A percentile compares a stretch with the other conserved stretches of the same genome.
Evolutionary conservation across 2,113 vertebrate genomes (phyloP).

Genomic region (Rhinopomastus cyanomelas): DNA sequence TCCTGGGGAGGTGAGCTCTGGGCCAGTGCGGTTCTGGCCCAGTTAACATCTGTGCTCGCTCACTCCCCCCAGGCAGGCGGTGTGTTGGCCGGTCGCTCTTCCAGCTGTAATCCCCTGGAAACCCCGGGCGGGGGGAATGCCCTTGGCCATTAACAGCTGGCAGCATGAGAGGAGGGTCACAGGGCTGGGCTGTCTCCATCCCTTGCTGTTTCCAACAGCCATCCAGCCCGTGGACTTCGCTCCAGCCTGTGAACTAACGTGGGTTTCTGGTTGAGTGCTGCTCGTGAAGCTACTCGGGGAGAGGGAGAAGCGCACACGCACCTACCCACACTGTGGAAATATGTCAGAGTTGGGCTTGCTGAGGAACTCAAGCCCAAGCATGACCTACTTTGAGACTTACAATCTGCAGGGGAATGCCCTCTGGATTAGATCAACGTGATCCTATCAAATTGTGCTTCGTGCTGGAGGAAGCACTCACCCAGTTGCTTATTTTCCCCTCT

Average conservation of each 20-base stretch:
- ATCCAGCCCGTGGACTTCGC: background rate
- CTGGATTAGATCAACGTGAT: constrained; percentile 46
- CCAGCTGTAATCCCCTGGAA: background rate
- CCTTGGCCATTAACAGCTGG: background rate
- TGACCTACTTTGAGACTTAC: constrained; percentile 56
- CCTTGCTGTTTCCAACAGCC: background rate
- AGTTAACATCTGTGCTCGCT: accelerated
- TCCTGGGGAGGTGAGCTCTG: accelerated
- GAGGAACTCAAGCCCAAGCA: constrained; percentile 21
- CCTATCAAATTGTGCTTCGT: background rate
- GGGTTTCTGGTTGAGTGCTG: background rate
- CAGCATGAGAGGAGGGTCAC: background rate
- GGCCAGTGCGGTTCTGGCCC: background rate
- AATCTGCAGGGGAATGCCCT: constrained; percentile 62
- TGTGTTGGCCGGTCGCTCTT: background rate
- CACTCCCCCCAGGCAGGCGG: accelerated
- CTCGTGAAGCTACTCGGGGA: background rate
- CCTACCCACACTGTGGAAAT: constrained; percentile 14
- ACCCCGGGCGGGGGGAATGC: background rate
- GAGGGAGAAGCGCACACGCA: background rate
- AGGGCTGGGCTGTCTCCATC: background rate
- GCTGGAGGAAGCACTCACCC: background rate
- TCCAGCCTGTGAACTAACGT: background rate
- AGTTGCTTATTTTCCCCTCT: constrained; percentile 18
- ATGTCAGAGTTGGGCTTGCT: constrained; percentile 21